A percentile compares a stretch with the other conserved stretches of the same genome.
phyloP scores from a whole-genome alignment of 2,888 invertebrate genomes.

The Holacanthella duospinosa region DNA sequence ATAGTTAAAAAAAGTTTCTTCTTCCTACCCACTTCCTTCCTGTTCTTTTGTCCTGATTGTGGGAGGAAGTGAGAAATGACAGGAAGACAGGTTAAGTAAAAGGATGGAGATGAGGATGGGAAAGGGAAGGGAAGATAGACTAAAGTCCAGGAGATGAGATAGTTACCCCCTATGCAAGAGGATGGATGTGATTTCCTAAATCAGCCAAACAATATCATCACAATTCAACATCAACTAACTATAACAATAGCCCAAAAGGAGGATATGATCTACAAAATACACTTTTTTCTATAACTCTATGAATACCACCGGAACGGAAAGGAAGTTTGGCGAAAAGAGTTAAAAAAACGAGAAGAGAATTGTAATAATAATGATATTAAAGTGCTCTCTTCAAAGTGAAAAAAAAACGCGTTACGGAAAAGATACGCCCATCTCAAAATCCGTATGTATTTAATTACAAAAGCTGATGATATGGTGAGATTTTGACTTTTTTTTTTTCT shows the following conservation, averaged over 20 bases:
- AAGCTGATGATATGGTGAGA: too few relatives aligned
- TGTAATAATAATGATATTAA: neutral
- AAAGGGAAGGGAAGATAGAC: neutral
- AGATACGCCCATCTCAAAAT: too few relatives aligned
- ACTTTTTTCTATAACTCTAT: neutral
- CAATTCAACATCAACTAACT: neutral
- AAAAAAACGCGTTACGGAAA: neutral
- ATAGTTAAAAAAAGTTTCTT: neutral
- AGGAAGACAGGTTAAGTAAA: conserved; percentile 6
- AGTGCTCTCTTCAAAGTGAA: neutral
- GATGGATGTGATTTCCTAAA: neutral
- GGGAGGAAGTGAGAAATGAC: conserved; percentile 2
- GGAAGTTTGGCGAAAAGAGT: too few relatives aligned
- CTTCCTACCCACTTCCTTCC: conserved; percentile 4
- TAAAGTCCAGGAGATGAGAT: neutral
- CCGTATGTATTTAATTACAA: neutral
- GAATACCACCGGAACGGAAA: neutral
- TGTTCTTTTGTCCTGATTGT: neutral
- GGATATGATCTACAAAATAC: too few relatives aligned
- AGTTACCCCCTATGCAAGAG: neutral
- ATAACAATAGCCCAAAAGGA: too few relatives aligned
- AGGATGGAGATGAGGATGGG: neutral
- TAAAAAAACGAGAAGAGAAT: neutral
- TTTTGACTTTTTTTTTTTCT: too few relatives aligned
- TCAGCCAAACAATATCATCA: too few relatives aligned